Evolutionary conservation across 2,797 vertebrate genomes (phyloP), one percentile per base, ranked within the genome.

Genomic region (Ibycter americanus): DNA sequence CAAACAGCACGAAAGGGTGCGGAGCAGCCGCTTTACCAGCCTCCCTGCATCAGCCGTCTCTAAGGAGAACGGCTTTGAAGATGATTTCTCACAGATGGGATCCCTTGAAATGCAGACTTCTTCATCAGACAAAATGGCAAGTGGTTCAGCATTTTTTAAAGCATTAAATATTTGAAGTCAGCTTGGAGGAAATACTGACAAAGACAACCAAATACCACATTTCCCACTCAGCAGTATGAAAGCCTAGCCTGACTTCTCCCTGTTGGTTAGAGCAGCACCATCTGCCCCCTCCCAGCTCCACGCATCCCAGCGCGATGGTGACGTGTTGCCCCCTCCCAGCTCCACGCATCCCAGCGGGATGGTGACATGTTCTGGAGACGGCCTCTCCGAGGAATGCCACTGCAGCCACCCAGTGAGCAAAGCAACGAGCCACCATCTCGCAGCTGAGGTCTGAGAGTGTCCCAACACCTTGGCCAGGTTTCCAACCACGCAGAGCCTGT

Each of bases 391-490:
- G 80, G 59, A 51, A 5, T 12, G 17, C 1, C 4, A 1, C 55
- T 4, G 1, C 52, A 34, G 62, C 54, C 46, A 5, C 19, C 29
- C 1, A 0, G 9, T 0, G n/a, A 34, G 89, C 49, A 7, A 7
- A 29, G 49, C 52, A 5, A 6, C 0, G 4, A 31, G 56, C 15
- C 22, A 1, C 44, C 1, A 1, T 1, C 17, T 4, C 8, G 5
- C 52, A 49, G 87, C 59, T 8, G 47, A 54, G 47, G 1, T 1
- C 20, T 4, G 6, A 46, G 47, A 54, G 44, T 66, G 4, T 1
- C 38, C 36, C 83, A 8, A 1, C 44, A 9, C 59, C 63, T 42
- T 52, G 8, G 66, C n/a, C 25, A 2, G 15, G 29, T 2, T 32
- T 12, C 56, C 79, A 15, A 34, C 9, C 20, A 4, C 1, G 2